Evolutionary conservation across 1,140 invertebrate species (phyloP), one percentile per base, ranked within the genome.

Genomic region (Vollenhovia emeryi): DNA sequence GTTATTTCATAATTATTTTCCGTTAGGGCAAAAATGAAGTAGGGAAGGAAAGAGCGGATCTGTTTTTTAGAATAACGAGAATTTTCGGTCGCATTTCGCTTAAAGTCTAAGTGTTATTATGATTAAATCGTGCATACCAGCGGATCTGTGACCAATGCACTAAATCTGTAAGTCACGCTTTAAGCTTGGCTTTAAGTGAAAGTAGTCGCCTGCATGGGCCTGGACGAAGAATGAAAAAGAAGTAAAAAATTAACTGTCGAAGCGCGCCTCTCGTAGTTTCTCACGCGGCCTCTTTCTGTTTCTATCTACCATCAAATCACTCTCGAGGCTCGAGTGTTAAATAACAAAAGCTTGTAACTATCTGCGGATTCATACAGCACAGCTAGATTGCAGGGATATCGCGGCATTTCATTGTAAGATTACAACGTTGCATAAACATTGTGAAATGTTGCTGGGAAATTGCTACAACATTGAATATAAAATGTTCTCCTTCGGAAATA

Each of bases 121-220:
- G 60, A 57, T 73, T n/a, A 73, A 82, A 27, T 48, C 24, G 24
- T 18, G 66, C 50, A 21, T 73, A 36, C 9, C 43, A 36, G 18
- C 8, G 21, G n/a, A 52, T 7, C 43, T 24, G 64, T 73, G 50
- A 43, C 18, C 24, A 69, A 73, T 79, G 27, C 43, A 11, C 60
- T 50, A 9, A 82, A 82, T 73, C 36, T 24, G 33, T 52, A 69
- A 59, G 66, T 82, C 66, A 79, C 75, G 57, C 74, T 78, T 68
- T 55, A 57, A 71, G 78, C 33, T 84, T 74, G 57, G 66, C 60
- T 76, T 84, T 68, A 50, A 84, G 60, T 64, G 73, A 78, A 84
- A 84, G 73, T 84, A 68, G 7, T 78, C 33, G 36, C 13, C 27
- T 9, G 57, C 36, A 50, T 40, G 9, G 24, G 2, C 4, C 18